Percentiles rank a stretch among this genome's conserved stretches.
Evolutionary conservation across 2,888 invertebrate genomes (phyloP).

Genomic region (Lepidochrysops patricia): DNA sequence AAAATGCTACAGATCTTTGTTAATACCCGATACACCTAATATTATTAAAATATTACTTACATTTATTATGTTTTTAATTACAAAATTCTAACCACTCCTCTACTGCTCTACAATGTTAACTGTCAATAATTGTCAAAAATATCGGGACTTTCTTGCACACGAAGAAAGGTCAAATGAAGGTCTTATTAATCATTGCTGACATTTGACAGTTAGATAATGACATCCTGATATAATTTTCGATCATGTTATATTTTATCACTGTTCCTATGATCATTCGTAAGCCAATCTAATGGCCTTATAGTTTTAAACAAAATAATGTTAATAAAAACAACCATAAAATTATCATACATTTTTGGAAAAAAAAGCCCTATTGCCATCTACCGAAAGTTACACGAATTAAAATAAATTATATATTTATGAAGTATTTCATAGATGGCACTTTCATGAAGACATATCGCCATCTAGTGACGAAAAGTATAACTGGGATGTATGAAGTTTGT

Average conservation of each 20-base stretch:
- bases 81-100: constrained; percentile 49
- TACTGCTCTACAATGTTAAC: constrained; percentile 39
- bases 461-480: not conserved
- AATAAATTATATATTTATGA: not conserved
- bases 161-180: constrained; percentile 71
- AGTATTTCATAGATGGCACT: not conserved
- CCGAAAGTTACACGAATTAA: not conserved
- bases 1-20: not conserved
- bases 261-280: no score
- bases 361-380: not conserved
- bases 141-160: constrained; percentile 35
- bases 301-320: not conserved
- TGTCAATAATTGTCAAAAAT: constrained; percentile 49
- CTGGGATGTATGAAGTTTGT: not conserved
- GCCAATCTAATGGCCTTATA: no score
- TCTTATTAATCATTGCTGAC: constrained; percentile 26
- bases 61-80: constrained; percentile 30
- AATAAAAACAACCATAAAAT: no score
- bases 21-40: constrained; percentile 9
- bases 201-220: not conserved
- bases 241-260: not conserved
- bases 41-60: constrained; percentile 31
- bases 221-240: not conserved
- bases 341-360: not conserved
- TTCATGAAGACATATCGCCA: not conserved